phyloP scores from a whole-genome alignment of 2,888 invertebrate genomes.

The Microplitis manilae region DNA sequence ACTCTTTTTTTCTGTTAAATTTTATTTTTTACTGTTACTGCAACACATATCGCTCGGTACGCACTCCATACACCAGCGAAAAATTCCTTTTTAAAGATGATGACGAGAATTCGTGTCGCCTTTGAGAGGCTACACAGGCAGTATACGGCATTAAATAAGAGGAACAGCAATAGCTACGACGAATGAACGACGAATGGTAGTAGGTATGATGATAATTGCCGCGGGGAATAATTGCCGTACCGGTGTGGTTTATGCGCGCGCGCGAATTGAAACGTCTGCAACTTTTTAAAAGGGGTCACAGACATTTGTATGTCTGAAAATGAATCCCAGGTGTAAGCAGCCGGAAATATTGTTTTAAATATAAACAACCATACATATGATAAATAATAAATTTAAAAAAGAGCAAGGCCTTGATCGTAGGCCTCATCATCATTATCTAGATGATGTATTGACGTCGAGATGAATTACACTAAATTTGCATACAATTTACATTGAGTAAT shows the following conservation, averaged over 20 bases:
- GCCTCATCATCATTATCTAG: conserved; percentile 20
- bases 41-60: background rate
- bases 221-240: conserved; percentile 33
- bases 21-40: conserved; percentile 13
- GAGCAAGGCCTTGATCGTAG: conserved; percentile 12
- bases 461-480: conserved; percentile 46
- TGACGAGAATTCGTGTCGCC: conserved; percentile 42
- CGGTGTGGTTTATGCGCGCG: conserved; percentile 4
- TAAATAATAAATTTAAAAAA: background rate
- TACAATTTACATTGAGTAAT: conserved; percentile 46
- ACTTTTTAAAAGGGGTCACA: background rate
- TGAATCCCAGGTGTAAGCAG: background rate
- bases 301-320: background rate
- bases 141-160: too few relatives aligned
- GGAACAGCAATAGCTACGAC: too few relatives aligned
- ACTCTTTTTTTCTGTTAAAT: background rate
- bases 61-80: conserved; percentile 15
- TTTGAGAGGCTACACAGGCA: background rate
- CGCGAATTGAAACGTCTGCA: conserved; percentile 19
- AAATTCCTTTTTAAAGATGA: conserved; percentile 40
- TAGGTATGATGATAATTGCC: conserved; percentile 26
- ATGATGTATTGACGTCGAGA: conserved; percentile 46
- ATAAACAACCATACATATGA: too few relatives aligned
- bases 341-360: background rate
- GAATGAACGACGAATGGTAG: background rate